Evolutionary conservation across 2,797 vertebrate genomes (phyloP), one percentile per base, ranked within the genome.

Genomic region (Hafferia zeledoni): DNA sequence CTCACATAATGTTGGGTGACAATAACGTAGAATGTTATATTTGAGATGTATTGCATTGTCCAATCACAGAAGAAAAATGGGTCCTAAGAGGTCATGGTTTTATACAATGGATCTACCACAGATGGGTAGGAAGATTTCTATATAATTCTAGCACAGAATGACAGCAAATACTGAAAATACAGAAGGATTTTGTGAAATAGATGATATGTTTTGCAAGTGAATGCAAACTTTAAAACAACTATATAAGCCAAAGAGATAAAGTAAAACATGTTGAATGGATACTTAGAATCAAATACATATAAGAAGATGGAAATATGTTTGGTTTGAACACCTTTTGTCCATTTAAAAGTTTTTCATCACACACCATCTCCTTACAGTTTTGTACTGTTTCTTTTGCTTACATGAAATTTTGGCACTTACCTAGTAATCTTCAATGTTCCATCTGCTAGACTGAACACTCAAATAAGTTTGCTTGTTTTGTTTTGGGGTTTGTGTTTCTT

Each of bases 401-500:
- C 7, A 9, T 43, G 19, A 68, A 6, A 22, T 85, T 83, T 87
- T 69, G 19, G 2, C 22, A 33, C 31, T 60, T 70, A 20, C 8
- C 25, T 37, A 20, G 13, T 22, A 17, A 49, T 44, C 46, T 67
- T 78, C 24, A 53, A 0, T 53, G 4, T 75, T 86, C 35, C 60
- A 5, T 43, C 35, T 61, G 8, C 12, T 55, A 55, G 17, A 69
- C 2, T 13, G 53, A 78, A 35, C 13, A 39, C 5, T 71, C 9
- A 35, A 31, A 61, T 47, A 6, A 33, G 6, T 64, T 85, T 39
- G 6, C 24, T 47, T 53, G 22, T 2, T 77, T 46, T 59, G 2
- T 52, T 41, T 11, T 14, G 41, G 24, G 17, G 11, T 39, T 25
- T 16, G 3, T n/a, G 4, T 0, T 2, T 12, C n/a, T 19, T 43